Conservation (phyloP, 2,888 invertebrate species). For the Podabrus alpinus region DNA sequence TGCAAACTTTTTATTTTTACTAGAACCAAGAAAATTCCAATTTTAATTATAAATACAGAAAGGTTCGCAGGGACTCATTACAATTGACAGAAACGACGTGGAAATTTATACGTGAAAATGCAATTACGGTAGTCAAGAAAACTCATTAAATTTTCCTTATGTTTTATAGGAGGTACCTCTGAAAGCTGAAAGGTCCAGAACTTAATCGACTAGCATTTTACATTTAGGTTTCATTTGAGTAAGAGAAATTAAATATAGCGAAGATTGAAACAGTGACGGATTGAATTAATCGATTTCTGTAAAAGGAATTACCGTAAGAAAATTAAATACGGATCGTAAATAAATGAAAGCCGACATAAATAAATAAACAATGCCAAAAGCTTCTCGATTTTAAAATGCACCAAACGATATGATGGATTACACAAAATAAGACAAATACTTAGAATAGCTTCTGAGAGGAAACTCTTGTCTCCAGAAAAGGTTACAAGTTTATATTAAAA, state of each 20-base stretch:
- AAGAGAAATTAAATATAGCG: background rate
- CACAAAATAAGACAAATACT: background rate
- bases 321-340: background rate
- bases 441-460: background rate
- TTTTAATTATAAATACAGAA: background rate
- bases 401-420: background rate
- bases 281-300: background rate
- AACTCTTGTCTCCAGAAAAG: background rate
- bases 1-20: background rate
- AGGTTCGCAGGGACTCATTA: background rate
- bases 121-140: slow-evolving; percentile 18
- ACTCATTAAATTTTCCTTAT: slow-evolving; percentile 16
- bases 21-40: background rate
- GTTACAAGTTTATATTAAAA: background rate
- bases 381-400: background rate
- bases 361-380: background rate
- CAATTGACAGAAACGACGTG: background rate
- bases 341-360: background rate
- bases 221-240: background rate
- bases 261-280: background rate
- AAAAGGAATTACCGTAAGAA: background rate
- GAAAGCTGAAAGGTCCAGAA: background rate
- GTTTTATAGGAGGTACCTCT: slow-evolving; percentile 10
- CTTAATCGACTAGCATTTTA: background rate
- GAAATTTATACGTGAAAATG: background rate